Conservation (phyloP, 1,140 invertebrate genomes). For the Drosophila asahinai region DNA sequence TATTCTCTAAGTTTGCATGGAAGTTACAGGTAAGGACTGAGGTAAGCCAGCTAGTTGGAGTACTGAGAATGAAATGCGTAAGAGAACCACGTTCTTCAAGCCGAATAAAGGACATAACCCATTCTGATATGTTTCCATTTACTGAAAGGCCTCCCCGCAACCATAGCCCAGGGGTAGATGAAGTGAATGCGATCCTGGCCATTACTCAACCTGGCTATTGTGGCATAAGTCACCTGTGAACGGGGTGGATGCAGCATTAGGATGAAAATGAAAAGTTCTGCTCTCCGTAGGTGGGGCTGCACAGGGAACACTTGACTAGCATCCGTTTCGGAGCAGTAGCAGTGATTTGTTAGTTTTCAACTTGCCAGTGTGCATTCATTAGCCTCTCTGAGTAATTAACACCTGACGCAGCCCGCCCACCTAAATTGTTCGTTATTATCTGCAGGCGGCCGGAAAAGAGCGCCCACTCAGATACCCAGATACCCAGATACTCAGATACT, state of each 20-base stretch:
- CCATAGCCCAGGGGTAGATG: not conserved
- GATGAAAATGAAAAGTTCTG: not conserved
- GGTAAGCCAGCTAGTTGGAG: not conserved
- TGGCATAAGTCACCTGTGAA: slow-evolving; percentile 1
- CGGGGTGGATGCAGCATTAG: not conserved
- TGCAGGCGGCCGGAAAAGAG: not conserved
- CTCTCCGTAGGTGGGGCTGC: slow-evolving; percentile 2
- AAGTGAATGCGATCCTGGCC: not conserved
- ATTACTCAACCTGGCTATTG: slow-evolving; percentile 1
- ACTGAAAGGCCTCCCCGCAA: not conserved
- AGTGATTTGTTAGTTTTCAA: slow-evolving; percentile 10
- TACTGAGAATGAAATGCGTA: not conserved
- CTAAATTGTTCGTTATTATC: slow-evolving; percentile 34
- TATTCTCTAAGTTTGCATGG: slow-evolving; percentile 3
- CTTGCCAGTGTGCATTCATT: slow-evolving; percentile 29
- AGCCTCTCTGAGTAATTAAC: slow-evolving; percentile 33
- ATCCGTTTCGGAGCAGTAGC: not conserved
- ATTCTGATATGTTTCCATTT: not conserved
- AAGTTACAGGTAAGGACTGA: not conserved
- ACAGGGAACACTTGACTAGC: not conserved
- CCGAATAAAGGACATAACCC: not conserved
- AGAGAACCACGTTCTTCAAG: not conserved
- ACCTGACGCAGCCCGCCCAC: slow-evolving; percentile 11
- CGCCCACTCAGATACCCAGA: not conserved
- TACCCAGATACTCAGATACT: not conserved